Percentiles rank a stretch among this genome's conserved stretches.
phyloP scores from a whole-genome alignment of 2,888 invertebrate species.

The Volucella bombylans region DNA sequence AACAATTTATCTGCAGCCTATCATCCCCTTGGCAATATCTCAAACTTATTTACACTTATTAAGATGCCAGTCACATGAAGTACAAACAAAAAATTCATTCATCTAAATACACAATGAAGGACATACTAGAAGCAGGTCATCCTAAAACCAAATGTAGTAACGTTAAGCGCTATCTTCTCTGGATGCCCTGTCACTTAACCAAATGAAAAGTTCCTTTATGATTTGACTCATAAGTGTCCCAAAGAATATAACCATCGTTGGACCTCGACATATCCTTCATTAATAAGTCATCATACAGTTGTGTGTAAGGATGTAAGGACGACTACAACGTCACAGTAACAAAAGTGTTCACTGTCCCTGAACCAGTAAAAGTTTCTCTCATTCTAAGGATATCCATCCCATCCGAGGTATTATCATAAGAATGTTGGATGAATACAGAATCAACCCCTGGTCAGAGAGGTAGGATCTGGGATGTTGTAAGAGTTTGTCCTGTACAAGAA shows the following conservation, averaged over 20 bases:
- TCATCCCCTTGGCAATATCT: not conserved
- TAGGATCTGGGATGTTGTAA: not conserved
- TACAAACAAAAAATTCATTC: not conserved
- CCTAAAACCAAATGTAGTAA: conserved; percentile 1
- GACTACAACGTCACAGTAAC: not conserved
- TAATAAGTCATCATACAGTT: conserved; percentile 15
- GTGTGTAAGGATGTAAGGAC: conserved; percentile 1
- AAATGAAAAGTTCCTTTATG: conserved; percentile 40
- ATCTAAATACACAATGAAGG: conserved; percentile 12
- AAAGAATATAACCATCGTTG: conserved; percentile 1
- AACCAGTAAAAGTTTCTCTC: conserved; percentile 10
- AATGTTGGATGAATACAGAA: conserved; percentile 52
- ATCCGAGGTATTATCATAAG: conserved; percentile 36
- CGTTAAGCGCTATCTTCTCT: too few species aligned
- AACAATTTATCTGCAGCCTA: too few species aligned
- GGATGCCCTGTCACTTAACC: conserved; percentile 14
- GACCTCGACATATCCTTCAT: conserved; percentile 19
- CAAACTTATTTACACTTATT: not conserved
- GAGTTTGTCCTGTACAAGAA: conserved; percentile 11
- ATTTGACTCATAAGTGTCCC: conserved; percentile 36
- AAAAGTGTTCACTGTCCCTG: not conserved
- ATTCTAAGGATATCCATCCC: conserved; percentile 25
- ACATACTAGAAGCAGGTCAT: not conserved
- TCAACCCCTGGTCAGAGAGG: not conserved
- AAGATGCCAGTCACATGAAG: conserved; percentile 15